phyloP scores from a whole-genome alignment of 2,113 vertebrate genomes.

The Chrysemys picta region DNA sequence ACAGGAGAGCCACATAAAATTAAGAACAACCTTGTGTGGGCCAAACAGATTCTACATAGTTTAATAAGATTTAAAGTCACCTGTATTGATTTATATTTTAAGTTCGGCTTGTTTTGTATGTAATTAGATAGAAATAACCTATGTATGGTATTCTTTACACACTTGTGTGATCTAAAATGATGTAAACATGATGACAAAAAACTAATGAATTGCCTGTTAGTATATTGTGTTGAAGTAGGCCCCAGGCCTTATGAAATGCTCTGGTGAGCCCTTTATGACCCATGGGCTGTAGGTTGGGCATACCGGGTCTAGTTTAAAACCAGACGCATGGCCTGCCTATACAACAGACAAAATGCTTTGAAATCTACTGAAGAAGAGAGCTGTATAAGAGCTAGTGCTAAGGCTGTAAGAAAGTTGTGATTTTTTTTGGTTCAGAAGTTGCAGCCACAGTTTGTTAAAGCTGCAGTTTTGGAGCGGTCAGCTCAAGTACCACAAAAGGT shows the following conservation, averaged over 20 bases:
- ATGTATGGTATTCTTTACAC: neutral
- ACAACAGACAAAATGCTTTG: too few species aligned
- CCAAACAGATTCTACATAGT: neutral
- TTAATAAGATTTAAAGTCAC: neutral
- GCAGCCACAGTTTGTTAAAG: neutral
- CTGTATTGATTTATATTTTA: neutral
- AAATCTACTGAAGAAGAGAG: neutral
- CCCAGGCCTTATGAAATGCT: neutral
- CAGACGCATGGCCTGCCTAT: neutral
- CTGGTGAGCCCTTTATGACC: neutral
- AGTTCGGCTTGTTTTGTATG: neutral
- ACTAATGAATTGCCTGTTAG: neutral
- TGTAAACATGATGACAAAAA: neutral
- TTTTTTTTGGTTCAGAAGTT: neutral
- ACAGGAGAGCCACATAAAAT: neutral
- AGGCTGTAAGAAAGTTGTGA: neutral
- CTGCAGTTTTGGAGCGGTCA: neutral
- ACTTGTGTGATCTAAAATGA: neutral
- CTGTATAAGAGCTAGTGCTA: neutral
- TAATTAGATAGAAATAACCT: neutral
- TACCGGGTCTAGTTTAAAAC: neutral
- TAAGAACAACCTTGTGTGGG: neutral
- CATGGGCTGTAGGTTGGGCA: neutral
- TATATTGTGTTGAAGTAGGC: neutral
- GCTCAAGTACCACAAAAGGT: neutral